Evolutionary conservation across 2,797 vertebrate genomes (phyloP).

Genomic region (Rhynchonycteris naso): DNA sequence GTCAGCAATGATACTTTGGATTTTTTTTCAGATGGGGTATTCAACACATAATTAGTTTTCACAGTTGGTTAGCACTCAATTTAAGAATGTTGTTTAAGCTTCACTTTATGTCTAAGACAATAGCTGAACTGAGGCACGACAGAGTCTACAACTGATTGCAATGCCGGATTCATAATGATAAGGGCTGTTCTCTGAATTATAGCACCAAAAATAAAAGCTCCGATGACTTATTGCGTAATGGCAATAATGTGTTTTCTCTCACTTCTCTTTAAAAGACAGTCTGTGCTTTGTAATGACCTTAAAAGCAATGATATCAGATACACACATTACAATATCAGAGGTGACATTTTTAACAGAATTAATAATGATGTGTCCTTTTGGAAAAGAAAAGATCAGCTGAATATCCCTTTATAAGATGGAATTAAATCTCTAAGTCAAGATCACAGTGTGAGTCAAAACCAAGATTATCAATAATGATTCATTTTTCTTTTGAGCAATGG

Average conservation of each 20-base stretch:
- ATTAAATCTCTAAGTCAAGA: accelerated
- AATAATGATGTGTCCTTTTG: background rate
- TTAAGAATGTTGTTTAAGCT: background rate
- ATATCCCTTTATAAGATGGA: background rate
- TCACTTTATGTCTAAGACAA: background rate
- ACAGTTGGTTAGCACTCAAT: background rate
- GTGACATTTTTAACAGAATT: background rate
- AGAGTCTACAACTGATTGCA: accelerated
- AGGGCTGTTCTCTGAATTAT: background rate
- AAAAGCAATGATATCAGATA: background rate
- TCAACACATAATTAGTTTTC: background rate
- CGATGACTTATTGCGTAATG: accelerated
- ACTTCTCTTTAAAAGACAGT: background rate
- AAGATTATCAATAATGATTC: accelerated
- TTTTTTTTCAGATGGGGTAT: background rate
- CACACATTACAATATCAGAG: background rate
- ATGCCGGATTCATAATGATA: accelerated
- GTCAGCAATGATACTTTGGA: too few relatives aligned
- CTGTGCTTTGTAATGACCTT: background rate
- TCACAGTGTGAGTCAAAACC: background rate
- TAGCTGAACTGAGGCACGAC: accelerated
- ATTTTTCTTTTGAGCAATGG: background rate
- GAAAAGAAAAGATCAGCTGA: background rate
- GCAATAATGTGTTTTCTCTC: accelerated
- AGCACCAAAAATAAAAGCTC: background rate